phyloP scores from a whole-genome alignment of 2,113 vertebrate genomes.

The Phocoena phocoena region DNA sequence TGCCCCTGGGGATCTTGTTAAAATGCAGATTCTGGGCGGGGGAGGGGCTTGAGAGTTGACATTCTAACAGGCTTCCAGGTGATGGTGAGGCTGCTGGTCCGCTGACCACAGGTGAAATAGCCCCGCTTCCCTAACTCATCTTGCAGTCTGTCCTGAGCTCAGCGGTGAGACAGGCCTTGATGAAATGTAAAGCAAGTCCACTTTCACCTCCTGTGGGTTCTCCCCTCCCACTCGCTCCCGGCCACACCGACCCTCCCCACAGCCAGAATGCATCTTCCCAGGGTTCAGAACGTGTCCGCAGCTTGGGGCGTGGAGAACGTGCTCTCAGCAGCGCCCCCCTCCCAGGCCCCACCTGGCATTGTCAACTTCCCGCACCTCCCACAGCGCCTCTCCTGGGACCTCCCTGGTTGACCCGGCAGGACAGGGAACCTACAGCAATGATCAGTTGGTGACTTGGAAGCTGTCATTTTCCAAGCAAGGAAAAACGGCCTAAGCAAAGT shows the following conservation, averaged over 20 bases:
- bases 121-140: not conserved
- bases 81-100: not conserved
- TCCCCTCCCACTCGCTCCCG: rapidly evolving
- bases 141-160: not conserved
- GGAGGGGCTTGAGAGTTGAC: not conserved
- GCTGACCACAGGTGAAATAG: not conserved
- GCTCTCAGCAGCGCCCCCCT: not conserved
- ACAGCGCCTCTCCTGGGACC: not conserved
- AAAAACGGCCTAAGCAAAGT: not conserved
- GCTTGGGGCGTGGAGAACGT: too few relatives aligned
- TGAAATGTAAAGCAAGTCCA: not conserved
- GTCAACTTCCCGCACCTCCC: not conserved
- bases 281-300: not conserved
- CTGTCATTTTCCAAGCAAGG: not conserved
- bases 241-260: too few relatives aligned
- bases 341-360: not conserved
- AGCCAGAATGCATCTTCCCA: not conserved
- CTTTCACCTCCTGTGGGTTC: not conserved
- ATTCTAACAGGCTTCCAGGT: not conserved
- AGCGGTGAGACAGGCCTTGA: not conserved
- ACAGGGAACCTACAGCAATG: not conserved
- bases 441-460: not conserved
- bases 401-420: not conserved
- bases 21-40: constrained; percentile 54
- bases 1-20: constrained; percentile 27